Conservation (phyloP, 2,113 vertebrate species). For the Rhipidura dahli region DNA sequence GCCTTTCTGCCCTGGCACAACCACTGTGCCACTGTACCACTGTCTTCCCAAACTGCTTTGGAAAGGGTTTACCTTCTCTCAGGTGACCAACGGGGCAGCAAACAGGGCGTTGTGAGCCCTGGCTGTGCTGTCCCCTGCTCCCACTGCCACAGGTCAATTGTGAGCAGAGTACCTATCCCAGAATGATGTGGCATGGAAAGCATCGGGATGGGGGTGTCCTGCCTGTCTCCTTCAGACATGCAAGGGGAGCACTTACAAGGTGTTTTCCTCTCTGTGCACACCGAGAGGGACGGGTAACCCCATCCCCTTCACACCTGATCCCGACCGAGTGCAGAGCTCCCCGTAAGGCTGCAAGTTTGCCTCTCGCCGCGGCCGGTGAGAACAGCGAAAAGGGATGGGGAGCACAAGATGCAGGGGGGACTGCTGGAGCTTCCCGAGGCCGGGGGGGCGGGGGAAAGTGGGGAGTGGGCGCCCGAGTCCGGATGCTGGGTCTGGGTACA, state of each 20-base stretch:
- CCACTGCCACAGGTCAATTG: background rate
- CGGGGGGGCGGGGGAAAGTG: fast-evolving
- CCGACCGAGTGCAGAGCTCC: background rate
- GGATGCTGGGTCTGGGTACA: background rate
- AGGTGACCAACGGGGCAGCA: fast-evolving
- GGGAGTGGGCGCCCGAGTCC: background rate
- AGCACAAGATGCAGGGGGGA: fast-evolving
- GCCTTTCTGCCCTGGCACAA: background rate
- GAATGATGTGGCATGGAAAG: fast-evolving
- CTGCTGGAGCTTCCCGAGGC: background rate
- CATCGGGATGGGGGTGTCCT: fast-evolving
- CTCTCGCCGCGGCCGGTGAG: background rate
- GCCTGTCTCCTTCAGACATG: background rate
- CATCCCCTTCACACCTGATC: background rate
- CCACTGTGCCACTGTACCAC: too few species aligned
- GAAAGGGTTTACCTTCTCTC: background rate
- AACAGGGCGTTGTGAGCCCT: background rate
- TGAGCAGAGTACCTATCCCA: background rate
- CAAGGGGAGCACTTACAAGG: background rate
- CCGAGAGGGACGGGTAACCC: background rate
- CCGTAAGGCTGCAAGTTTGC: fast-evolving
- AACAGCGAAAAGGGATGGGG: fast-evolving
- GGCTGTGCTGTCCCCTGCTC: background rate
- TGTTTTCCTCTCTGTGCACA: background rate
- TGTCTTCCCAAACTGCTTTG: background rate